phyloP scores from a whole-genome alignment of 1,140 invertebrate genomes.

The Plectus sambesii region DNA sequence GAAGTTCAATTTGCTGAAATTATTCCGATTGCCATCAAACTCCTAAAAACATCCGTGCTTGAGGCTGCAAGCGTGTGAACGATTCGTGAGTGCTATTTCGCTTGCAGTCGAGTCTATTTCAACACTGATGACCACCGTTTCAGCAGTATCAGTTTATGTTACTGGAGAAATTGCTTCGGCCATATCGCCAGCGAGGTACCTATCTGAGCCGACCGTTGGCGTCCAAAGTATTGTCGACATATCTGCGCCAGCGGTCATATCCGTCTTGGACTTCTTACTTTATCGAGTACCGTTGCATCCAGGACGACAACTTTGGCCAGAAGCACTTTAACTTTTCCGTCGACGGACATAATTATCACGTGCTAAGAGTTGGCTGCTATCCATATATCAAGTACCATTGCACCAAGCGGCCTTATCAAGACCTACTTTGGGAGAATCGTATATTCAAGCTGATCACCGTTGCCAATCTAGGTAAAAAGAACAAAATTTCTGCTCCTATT shows the following conservation, averaged over 20 bases:
- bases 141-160: too few species aligned
- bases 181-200: too few species aligned
- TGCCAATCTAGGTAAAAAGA: constrained; percentile 68
- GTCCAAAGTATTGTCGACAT: constrained; percentile 64
- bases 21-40: too few species aligned
- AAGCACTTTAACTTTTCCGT: constrained; percentile 82
- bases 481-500: constrained; percentile 4
- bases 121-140: too few species aligned
- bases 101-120: too few species aligned
- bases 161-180: too few species aligned
- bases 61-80: too few species aligned
- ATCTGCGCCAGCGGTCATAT: constrained; percentile 67
- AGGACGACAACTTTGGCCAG: constrained; percentile 68
- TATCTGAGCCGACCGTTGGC: constrained; percentile 48
- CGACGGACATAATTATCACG: constrained; percentile 62
- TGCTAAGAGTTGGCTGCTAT: constrained; percentile 78
- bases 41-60: too few species aligned
- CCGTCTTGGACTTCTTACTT: constrained; percentile 75
- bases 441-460: constrained; percentile 78
- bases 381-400: constrained; percentile 96
- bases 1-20: too few species aligned
- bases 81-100: too few species aligned
- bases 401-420: constrained; percentile 60
- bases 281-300: constrained; percentile 55
- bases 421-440: constrained; percentile 65